Conservation (phyloP, 2,113 vertebrate genomes). For the Micronycteris hirsuta region DNA sequence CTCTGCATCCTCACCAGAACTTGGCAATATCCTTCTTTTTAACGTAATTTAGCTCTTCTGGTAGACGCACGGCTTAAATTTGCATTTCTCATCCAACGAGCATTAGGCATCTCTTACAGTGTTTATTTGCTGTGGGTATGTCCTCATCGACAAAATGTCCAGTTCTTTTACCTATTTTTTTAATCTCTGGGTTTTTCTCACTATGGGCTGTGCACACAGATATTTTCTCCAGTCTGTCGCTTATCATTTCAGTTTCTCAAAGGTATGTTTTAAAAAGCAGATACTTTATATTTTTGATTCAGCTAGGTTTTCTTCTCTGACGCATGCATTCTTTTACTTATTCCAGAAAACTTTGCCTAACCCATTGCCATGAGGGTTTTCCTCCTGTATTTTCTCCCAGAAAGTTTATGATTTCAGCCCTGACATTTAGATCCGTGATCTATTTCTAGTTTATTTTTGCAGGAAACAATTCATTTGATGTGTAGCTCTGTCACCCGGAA, state of each 20-base stretch:
- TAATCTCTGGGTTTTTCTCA: background rate
- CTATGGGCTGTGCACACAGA: background rate
- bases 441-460: background rate
- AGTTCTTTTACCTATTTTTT: background rate
- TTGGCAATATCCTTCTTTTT: background rate
- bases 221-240: background rate
- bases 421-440: background rate
- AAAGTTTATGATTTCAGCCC: background rate
- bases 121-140: background rate
- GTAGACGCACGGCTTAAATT: background rate
- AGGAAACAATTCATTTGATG: background rate
- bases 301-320: background rate
- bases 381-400: background rate
- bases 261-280: background rate
- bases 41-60: background rate
- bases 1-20: background rate
- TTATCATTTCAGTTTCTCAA: background rate
- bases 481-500: background rate
- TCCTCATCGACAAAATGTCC: background rate
- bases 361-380: background rate
- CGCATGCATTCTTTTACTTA: background rate
- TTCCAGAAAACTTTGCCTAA: background rate
- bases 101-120: background rate
- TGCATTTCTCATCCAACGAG: background rate
- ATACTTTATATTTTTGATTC: background rate